Conservation (phyloP, 2,888 invertebrate genomes). For the Epistrophe grossulariae region DNA sequence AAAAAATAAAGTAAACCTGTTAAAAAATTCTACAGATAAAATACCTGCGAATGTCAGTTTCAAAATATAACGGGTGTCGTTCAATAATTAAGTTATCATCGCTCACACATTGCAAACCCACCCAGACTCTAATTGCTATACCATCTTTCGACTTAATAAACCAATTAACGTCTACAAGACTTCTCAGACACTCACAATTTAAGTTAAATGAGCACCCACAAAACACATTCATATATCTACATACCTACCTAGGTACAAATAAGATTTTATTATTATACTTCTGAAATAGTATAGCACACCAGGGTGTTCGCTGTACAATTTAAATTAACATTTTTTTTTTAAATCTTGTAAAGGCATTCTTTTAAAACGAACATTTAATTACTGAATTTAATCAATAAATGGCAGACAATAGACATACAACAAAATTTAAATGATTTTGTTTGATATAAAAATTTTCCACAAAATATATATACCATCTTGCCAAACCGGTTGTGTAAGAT, state of each 20-base stretch:
- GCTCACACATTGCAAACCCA: not conserved
- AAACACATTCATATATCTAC: not conserved
- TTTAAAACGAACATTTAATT: too few relatives aligned
- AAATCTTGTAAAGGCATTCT: too few relatives aligned
- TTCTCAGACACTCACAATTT: conserved; percentile 16
- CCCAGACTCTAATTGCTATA: conserved; percentile 46
- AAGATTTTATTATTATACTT: not conserved
- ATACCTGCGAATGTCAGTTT: not conserved
- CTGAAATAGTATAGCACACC: not conserved
- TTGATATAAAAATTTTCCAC: too few relatives aligned
- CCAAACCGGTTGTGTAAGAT: too few relatives aligned
- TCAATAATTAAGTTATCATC: conserved; percentile 32
- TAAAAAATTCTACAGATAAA: not conserved
- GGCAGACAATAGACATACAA: too few relatives aligned
- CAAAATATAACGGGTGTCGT: conserved; percentile 19
- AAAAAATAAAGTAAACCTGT: not conserved
- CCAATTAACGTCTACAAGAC: conserved; percentile 47
- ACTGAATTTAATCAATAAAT: too few relatives aligned
- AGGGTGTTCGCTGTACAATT: conserved; percentile 6
- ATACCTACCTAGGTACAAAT: not conserved
- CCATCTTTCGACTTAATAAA: conserved; percentile 49
- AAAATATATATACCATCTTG: too few relatives aligned
- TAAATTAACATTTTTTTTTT: too few relatives aligned
- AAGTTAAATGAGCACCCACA: conserved; percentile 4
- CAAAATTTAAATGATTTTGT: too few relatives aligned